phyloP scores from a whole-genome alignment of 2,797 vertebrate species.

The Channa striata region DNA sequence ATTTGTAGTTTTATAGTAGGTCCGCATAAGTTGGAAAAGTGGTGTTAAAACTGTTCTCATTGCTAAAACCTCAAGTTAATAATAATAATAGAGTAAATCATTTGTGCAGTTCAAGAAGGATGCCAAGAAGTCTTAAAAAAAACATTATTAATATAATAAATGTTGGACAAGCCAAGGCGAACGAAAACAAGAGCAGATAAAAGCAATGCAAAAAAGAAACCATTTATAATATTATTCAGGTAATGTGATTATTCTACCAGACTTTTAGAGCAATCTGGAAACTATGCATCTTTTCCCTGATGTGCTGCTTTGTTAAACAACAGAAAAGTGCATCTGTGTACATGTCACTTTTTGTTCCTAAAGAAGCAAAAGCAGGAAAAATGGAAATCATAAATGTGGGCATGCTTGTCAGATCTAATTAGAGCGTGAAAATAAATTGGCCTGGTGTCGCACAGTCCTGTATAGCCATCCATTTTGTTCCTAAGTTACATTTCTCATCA shows the following conservation, averaged over 20 bases:
- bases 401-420: slow-evolving; percentile 70
- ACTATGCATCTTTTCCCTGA: background rate
- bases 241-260: background rate
- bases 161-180: background rate
- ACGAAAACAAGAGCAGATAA: background rate
- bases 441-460: slow-evolving; percentile 43
- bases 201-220: background rate
- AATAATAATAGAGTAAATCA: background rate
- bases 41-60: background rate
- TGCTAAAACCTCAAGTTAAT: background rate
- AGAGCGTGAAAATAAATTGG: slow-evolving; percentile 46
- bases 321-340: slow-evolving; percentile 20
- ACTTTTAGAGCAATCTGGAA: background rate
- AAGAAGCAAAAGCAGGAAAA: slow-evolving; percentile 34
- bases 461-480: slow-evolving; percentile 68
- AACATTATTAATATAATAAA: too few relatives aligned
- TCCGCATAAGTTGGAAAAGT: background rate
- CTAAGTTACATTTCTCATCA: slow-evolving; percentile 69
- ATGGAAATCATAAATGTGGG: slow-evolving; percentile 46
- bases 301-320: slow-evolving; percentile 23
- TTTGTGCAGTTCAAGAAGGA: background rate
- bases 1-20: background rate
- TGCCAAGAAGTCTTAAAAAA: background rate
- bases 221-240: background rate
- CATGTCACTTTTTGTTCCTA: slow-evolving; percentile 47